A percentile compares a stretch with the other conserved stretches of the same genome.
Evolutionary conservation across 2,113 vertebrate species (phyloP).

Genomic region (Aramus guarauna): DNA sequence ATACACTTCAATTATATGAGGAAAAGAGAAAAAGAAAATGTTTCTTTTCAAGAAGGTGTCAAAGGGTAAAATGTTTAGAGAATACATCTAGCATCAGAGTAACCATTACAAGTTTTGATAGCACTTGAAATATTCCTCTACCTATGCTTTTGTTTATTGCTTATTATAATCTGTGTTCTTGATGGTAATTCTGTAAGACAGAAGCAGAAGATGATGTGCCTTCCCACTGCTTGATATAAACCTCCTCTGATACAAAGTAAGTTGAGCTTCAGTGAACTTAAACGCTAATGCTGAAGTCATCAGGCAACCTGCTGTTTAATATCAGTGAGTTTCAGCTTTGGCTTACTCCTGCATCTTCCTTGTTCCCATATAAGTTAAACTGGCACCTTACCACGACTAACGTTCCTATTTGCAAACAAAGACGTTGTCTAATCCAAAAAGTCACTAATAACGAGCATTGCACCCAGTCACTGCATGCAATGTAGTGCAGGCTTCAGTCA

Average conservation of each 20-base stretch:
- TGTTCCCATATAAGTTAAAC: conserved; percentile 33
- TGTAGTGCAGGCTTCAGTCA: not conserved
- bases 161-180: conserved; percentile 66
- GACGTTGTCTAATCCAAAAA: conserved; percentile 2
- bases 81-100: conserved; percentile 41
- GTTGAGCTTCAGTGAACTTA: conserved; percentile 73
- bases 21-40: not conserved
- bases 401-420: conserved; percentile 47
- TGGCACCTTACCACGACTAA: conserved; percentile 18
- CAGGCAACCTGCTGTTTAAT: conserved; percentile 74
- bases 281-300: conserved; percentile 75
- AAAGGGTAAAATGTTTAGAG: conserved; percentile 29
- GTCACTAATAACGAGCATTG: not conserved
- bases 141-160: conserved; percentile 68
- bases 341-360: conserved; percentile 20
- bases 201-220: conserved; percentile 66
- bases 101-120: conserved; percentile 62
- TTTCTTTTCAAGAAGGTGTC: not conserved
- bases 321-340: conserved; percentile 70
- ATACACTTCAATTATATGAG: not conserved
- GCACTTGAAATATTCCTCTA: conserved; percentile 55
- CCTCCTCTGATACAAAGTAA: conserved; percentile 73
- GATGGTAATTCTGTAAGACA: conserved; percentile 75
- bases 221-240: conserved; percentile 79
- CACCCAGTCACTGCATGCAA: not conserved